Evolutionary conservation across 2,888 invertebrate genomes (phyloP).

Genomic region (Cheilosia soror): DNA sequence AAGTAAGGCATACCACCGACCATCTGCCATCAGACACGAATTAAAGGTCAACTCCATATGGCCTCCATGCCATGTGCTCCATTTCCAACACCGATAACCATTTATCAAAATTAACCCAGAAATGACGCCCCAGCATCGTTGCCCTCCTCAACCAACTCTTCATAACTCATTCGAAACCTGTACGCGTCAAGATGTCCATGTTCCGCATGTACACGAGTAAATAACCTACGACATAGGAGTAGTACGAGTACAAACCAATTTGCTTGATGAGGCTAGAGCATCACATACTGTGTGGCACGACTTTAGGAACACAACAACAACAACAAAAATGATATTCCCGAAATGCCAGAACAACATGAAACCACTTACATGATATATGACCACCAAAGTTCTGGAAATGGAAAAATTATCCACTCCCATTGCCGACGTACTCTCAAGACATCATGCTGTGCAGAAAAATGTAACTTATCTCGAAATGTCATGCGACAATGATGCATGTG

Average conservation of each 20-base stretch:
- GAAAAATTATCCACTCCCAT: constrained; percentile 29
- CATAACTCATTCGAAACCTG: constrained; percentile 45
- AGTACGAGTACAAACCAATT: constrained; percentile 38
- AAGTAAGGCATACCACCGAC: background rate
- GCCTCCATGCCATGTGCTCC: background rate
- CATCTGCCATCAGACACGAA: background rate
- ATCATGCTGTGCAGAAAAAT: constrained; percentile 55
- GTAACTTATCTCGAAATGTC: constrained; percentile 63
- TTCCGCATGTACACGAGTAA: constrained; percentile 27
- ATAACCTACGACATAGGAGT: constrained; percentile 50
- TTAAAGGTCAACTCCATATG: background rate
- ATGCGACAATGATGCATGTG: constrained; percentile 71
- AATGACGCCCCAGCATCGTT: constrained; percentile 12
- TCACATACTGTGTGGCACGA: constrained; percentile 69
- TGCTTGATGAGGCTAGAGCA: constrained; percentile 54
- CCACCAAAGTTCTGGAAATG: constrained; percentile 31
- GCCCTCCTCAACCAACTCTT: background rate
- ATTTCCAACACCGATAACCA: constrained; percentile 1
- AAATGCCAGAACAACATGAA: constrained; percentile 29
- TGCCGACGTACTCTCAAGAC: constrained; percentile 29
- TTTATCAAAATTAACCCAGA: constrained; percentile 26
- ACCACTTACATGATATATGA: constrained; percentile 53
- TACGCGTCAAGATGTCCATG: constrained; percentile 28
- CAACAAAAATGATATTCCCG: constrained; percentile 2
- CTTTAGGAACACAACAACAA: constrained; percentile 33